These are phyloP conservation scores for Sarcophaga peregrina DNA, from an alignment of 1,140 invertebrate genomes.

Conservation along the genomic window DNA sequence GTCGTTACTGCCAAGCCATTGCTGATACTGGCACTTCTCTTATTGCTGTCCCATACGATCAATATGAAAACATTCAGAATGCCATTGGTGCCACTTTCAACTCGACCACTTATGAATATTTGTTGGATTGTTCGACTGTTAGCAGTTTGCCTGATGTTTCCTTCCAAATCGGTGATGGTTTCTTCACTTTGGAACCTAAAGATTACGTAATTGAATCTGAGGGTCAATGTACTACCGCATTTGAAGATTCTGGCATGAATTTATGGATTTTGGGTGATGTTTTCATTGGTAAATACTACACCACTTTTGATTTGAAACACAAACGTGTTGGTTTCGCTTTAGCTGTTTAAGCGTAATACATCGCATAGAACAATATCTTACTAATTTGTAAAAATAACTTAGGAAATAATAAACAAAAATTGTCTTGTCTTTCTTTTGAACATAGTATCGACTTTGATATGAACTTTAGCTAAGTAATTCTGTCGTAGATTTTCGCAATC, in stretches of 20 bases:
- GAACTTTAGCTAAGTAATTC: too few relatives aligned
- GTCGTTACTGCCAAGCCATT: slow-evolving; percentile 73
- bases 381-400: too few relatives aligned
- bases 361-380: too few relatives aligned
- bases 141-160: slow-evolving; percentile 48
- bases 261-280: slow-evolving; percentile 69
- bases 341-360: slow-evolving; percentile 43
- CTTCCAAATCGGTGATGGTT: slow-evolving; percentile 52
- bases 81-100: slow-evolving; percentile 26
- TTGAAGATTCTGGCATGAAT: slow-evolving; percentile 47
- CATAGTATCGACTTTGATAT: too few relatives aligned
- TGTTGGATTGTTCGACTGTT: slow-evolving; percentile 35
- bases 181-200: slow-evolving; percentile 48
- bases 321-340: slow-evolving; percentile 73
- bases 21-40: slow-evolving; percentile 83
- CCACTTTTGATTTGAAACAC: slow-evolving; percentile 78
- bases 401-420: too few relatives aligned
- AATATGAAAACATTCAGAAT: slow-evolving; percentile 30
- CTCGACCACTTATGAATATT: slow-evolving; percentile 1
- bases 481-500: too few relatives aligned
- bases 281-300: slow-evolving; percentile 78
- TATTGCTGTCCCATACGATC: slow-evolving; percentile 73
- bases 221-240: slow-evolving; percentile 47
- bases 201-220: slow-evolving; percentile 51
- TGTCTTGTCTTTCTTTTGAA: too few relatives aligned